Percentiles rank a stretch among this genome's conserved stretches.
phyloP scores from a whole-genome alignment of 2,113 vertebrate species.

The Dipodomys merriami region DNA sequence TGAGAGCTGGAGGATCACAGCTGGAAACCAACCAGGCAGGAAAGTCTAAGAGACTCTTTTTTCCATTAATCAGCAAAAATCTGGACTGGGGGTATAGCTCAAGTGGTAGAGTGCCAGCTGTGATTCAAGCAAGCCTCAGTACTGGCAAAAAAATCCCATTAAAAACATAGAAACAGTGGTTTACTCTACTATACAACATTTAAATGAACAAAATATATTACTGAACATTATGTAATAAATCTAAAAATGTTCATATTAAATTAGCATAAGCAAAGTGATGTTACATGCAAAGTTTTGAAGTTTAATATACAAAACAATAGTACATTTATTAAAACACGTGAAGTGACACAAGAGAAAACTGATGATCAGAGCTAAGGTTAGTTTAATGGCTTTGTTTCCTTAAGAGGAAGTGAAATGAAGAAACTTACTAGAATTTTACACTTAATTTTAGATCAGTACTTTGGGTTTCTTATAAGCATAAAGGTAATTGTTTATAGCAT shows the following conservation, averaged over 20 bases:
- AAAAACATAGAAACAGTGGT: not conserved
- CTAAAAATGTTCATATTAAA: constrained; percentile 19
- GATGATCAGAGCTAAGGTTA: not conserved
- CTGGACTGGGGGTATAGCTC: too few species aligned
- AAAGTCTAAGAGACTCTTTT: too few species aligned
- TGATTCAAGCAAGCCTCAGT: too few species aligned
- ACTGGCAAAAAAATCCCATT: too few species aligned
- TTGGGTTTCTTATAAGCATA: not conserved
- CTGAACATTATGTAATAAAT: not conserved
- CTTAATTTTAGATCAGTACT: not conserved
- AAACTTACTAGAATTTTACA: not conserved
- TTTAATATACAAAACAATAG: not conserved
- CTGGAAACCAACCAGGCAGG: too few species aligned
- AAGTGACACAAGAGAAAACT: not conserved
- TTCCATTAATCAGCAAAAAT: too few species aligned
- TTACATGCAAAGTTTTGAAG: not conserved
- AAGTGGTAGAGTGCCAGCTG: too few species aligned
- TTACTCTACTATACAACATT: not conserved
- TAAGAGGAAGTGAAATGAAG: not conserved
- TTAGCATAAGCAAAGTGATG: not conserved
- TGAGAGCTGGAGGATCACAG: too few species aligned
- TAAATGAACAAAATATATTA: not conserved
- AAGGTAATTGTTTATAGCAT: not conserved
- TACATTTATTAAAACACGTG: not conserved
- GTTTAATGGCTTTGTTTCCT: not conserved